Base-by-base conservation (phyloP, 2,113 vertebrate species). In the Phrynosoma platyrhinos region DNA sequence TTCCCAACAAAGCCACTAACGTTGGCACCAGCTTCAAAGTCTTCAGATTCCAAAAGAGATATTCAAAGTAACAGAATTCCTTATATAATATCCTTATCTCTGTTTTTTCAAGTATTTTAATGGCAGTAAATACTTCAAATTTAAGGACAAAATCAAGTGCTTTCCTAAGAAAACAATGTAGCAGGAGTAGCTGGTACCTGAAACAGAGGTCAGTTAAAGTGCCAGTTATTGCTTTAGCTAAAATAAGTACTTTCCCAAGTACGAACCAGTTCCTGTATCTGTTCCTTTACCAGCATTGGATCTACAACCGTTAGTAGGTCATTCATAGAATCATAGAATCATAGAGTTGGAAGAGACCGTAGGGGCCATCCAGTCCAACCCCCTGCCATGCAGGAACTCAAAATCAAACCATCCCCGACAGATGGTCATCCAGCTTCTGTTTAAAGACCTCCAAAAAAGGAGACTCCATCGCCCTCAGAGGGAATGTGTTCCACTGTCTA, bases 1-100 rank as follows among this genome's bases (percentile, higher is more conserved):
- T 78, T 68, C 75, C 87, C 55, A 66, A 84, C 42, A n/a, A 76
- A 23, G 32, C 84, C 66, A 9, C 25, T n/a, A 13, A 82, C 36
- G 32, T 52, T 81, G 9, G 5, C 75, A 72, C 69, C 42, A 82
- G 21, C 0, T 32, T 78, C 27, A 55, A 71, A 20, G 72, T 13
- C 68, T 71, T 13, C 84, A 58, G 36, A 90, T n/a, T 82, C 84
- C 89, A 83, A 75, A 87, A 82, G 42, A 66, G 4, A 66, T 52
- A 47, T 27, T 0, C 55, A 89, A n/a, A 4, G 12, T 5, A 80
- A 40, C 42, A 68, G 42, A 47, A 18, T 21, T 13, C 66, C 85
- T 47, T 47, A 52, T 52, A 25, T 36, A 52, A 47, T 16, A 52
- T 52, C 23, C 52, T 78, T 52, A 30, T 25, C 47, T 47, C 47